Evolutionary conservation across 2,888 invertebrate species (phyloP).

Genomic region (Metallyticus violacea): DNA sequence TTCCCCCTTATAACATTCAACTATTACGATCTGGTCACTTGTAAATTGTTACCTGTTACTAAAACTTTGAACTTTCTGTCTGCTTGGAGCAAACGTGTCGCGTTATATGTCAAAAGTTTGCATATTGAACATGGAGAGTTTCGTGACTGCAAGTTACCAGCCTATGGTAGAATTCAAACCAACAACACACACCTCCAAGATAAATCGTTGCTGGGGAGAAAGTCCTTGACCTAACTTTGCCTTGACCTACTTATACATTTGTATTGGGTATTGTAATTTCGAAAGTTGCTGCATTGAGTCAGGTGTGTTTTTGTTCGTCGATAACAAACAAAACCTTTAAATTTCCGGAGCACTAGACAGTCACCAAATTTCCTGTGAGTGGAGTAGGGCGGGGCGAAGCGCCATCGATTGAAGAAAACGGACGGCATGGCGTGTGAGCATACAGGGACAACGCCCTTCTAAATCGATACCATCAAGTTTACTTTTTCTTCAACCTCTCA

Average conservation of each 20-base stretch:
- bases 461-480: background rate
- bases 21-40: too few relatives aligned
- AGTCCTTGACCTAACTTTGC: background rate
- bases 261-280: background rate
- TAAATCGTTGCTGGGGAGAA: background rate
- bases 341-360: background rate
- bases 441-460: background rate
- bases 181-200: background rate
- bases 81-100: too few relatives aligned
- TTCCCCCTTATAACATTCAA: too few relatives aligned
- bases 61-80: too few relatives aligned
- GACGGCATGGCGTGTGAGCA: background rate
- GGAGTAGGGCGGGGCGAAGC: background rate
- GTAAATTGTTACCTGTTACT: too few relatives aligned
- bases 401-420: conserved; percentile 7
- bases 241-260: background rate
- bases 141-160: too few relatives aligned
- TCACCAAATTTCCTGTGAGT: background rate
- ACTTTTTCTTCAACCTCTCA: background rate
- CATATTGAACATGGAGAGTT: too few relatives aligned
- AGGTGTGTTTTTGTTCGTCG: background rate
- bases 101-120: too few relatives aligned
- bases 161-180: too few relatives aligned
- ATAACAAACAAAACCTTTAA: background rate
- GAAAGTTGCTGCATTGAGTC: background rate